Percentiles rank a stretch among this genome's conserved stretches.
Evolutionary conservation across 2,113 vertebrate species (phyloP).

Genomic region (Camelus bactrianus): DNA sequence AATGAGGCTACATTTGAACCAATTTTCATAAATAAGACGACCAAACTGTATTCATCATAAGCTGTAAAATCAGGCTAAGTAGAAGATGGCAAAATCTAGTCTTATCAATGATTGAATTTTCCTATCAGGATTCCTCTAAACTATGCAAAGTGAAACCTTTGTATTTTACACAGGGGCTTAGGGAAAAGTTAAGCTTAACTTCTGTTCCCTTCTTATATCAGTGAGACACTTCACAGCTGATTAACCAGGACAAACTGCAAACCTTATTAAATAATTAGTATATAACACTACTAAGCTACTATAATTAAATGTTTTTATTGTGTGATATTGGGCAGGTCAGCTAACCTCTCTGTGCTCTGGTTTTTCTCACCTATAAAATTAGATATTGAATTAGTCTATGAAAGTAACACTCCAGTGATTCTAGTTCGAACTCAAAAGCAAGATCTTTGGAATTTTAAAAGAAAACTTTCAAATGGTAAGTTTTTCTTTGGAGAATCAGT

Average conservation of each 20-base stretch:
- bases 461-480: neutral
- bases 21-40: constrained; percentile 60
- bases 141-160: neutral
- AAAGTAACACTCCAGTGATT: neutral
- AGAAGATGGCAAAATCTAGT: constrained; percentile 14
- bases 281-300: neutral
- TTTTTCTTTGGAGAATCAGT: neutral
- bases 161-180: neutral
- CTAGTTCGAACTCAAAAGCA: constrained; percentile 23
- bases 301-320: neutral
- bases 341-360: neutral
- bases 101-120: neutral
- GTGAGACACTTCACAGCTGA: neutral
- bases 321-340: neutral
- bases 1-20: constrained; percentile 51
- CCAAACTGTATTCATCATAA: constrained; percentile 26
- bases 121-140: neutral
- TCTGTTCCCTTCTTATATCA: neutral
- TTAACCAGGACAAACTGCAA: neutral
- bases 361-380: constrained; percentile 11
- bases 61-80: constrained; percentile 41
- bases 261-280: neutral
- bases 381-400: neutral
- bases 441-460: neutral
- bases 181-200: neutral